Conservation (phyloP, 2,113 vertebrate species). For the Engystomops pustulosus region DNA sequence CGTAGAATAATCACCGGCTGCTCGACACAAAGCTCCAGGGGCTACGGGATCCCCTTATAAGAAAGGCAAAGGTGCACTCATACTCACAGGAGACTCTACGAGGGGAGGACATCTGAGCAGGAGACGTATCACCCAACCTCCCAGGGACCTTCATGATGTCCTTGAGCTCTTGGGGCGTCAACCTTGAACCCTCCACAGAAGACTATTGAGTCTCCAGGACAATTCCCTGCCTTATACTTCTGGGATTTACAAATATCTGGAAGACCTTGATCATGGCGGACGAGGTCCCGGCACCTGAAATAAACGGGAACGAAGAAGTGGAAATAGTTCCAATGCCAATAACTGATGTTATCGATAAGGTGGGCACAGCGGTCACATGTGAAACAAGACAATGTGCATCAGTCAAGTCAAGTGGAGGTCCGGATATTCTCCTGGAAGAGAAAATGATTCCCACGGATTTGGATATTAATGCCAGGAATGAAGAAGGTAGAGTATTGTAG, state of each 20-base stretch:
- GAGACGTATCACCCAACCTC: constrained; percentile 54
- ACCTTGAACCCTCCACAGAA: background rate
- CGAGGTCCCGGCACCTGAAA: constrained; percentile 59
- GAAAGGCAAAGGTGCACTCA: constrained; percentile 71
- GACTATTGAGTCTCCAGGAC: background rate
- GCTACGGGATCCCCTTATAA: constrained; percentile 76
- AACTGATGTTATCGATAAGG: constrained; percentile 65
- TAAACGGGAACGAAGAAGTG: constrained; percentile 63
- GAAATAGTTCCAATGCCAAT: constrained; percentile 60
- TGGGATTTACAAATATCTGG: constrained; percentile 11
- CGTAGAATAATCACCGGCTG: constrained; percentile 67
- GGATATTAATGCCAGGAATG: background rate
- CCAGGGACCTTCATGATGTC: constrained; percentile 62
- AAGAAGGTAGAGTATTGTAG: constrained; percentile 17
- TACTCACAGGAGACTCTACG: constrained; percentile 65
- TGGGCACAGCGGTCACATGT: background rate
- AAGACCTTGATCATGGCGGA: constrained; percentile 72
- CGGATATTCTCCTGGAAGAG: background rate
- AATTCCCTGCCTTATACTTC: background rate
- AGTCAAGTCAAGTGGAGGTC: background rate
- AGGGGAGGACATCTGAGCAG: constrained; percentile 55
- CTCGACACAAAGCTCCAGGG: constrained; percentile 73
- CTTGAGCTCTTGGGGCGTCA: constrained; percentile 43
- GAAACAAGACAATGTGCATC: constrained; percentile 9
- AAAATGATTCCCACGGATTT: background rate